Percentiles rank a stretch among this genome's conserved stretches.
These are phyloP conservation scores for Campylorhamphus procurvoides DNA, from an alignment of 2,113 vertebrate species.

Conservation along the genomic window DNA sequence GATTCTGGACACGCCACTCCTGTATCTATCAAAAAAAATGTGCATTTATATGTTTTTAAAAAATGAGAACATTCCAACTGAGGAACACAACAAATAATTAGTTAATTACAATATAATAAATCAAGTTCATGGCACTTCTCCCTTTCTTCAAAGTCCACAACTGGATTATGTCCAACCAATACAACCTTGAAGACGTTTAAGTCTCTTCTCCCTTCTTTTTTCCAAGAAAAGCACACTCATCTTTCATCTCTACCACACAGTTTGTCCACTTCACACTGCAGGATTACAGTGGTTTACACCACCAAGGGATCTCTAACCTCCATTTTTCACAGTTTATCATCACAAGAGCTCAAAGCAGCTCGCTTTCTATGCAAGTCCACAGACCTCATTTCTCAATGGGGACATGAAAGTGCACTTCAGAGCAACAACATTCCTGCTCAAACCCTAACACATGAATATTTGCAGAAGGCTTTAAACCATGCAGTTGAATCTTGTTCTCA, in stretches of 20 bases:
- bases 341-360: neutral
- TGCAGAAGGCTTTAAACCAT: neutral
- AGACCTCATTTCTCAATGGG: neutral
- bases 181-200: neutral
- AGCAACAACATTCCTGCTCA: neutral
- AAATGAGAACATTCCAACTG: neutral
- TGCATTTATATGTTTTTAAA: neutral
- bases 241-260: neutral
- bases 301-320: neutral
- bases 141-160: neutral
- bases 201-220: neutral
- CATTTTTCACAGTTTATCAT: neutral
- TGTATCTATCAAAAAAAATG: neutral
- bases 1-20: neutral
- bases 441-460: neutral
- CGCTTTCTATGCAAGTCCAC: rapidly evolving
- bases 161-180: neutral
- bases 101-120: neutral
- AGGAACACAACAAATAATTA: neutral
- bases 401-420: neutral
- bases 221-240: neutral
- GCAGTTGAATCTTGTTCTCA: neutral
- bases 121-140: neutral
- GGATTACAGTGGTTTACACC: neutral
- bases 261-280: neutral